Evolutionary conservation across 2,113 vertebrate genomes (phyloP), one percentile per base, ranked within the genome.

Genomic region (Cyrtonyx montezumae): DNA sequence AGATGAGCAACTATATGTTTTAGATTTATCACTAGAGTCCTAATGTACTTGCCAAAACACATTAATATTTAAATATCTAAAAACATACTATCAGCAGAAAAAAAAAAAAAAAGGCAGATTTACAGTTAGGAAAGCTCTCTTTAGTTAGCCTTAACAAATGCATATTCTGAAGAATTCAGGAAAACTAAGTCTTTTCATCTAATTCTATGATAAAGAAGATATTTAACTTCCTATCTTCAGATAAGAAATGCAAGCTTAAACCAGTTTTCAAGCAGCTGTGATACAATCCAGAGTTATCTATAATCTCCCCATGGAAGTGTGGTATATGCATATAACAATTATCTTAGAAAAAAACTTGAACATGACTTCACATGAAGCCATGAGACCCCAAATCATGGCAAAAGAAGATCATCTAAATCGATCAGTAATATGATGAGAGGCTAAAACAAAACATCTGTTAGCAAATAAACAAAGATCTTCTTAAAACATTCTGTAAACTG

Each of bases 51-150:
- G 91, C 80, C 93, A 97, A 97, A 93, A 74, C 43, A 43, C 93
- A 97, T 98, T 95, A 98, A 98, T 98, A 96, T 97, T 98, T 98
- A 97, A 98, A 84, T 84, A 97, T 68, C 77, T 55, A 95, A 97
- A 97, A 93, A 94, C 70, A 94, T 65, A 82, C 40, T 53, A 88
- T 95, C 91, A 91, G 96, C 97, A 97, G 85, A 95, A 97, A 95
- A 40, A 40, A 40, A 97, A 95, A 94, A 59, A 53, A 30, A 53
- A 30, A 79, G 63, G 73, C 56, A 92, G 94, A 91, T 94, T 96
- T 95, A 95, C 37, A 91, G 87, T 88, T 89, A 68, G 17, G 43
- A 40, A 49, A 22, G 56, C 91, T 93, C 65, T 87, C 74, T 90
- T 91, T 70, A 40, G 80, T 89, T 84, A 79, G 70, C 17, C 32